Percentiles rank a stretch among this genome's conserved stretches.
These are phyloP conservation scores for Incurvaria masculella DNA, from an alignment of 2,888 invertebrate genomes.

Conservation along the genomic window DNA sequence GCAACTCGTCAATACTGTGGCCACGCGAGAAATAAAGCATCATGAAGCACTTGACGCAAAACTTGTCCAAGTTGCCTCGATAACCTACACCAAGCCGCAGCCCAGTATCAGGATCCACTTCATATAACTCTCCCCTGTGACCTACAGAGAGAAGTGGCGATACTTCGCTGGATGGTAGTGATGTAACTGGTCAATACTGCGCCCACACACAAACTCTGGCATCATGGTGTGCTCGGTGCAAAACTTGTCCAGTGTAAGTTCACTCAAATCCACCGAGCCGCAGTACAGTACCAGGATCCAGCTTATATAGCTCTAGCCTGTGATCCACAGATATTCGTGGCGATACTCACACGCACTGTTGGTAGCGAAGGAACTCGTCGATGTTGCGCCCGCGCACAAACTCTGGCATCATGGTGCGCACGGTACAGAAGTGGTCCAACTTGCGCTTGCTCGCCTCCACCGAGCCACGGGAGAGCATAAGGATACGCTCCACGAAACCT, in stretches of 20 bases:
- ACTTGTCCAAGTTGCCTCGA: constrained; percentile 32
- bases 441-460: not conserved
- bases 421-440: not conserved
- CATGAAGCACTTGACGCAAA: constrained; percentile 34
- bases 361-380: too few relatives aligned
- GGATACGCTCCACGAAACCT: not conserved
- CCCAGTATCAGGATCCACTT: too few relatives aligned
- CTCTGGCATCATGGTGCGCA: not conserved
- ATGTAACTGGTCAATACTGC: constrained; percentile 31
- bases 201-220: constrained; percentile 34
- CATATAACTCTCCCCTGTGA: too few relatives aligned
- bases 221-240: constrained; percentile 37
- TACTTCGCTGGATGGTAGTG: constrained; percentile 24
- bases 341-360: too few relatives aligned
- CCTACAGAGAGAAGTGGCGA: too few relatives aligned
- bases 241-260: constrained; percentile 32
- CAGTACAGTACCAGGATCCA: constrained; percentile 29
- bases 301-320: constrained; percentile 30
- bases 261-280: constrained; percentile 37
- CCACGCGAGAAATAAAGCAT: constrained; percentile 37
- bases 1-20: too few relatives aligned
- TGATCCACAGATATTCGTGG: too few relatives aligned
- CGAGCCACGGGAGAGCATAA: not conserved
- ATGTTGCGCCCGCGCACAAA: not conserved
- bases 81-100: too few relatives aligned